These are phyloP conservation scores for Thalassaphorura encarpata DNA, from an alignment of 1,140 invertebrate genomes.

Conservation along the genomic window DNA sequence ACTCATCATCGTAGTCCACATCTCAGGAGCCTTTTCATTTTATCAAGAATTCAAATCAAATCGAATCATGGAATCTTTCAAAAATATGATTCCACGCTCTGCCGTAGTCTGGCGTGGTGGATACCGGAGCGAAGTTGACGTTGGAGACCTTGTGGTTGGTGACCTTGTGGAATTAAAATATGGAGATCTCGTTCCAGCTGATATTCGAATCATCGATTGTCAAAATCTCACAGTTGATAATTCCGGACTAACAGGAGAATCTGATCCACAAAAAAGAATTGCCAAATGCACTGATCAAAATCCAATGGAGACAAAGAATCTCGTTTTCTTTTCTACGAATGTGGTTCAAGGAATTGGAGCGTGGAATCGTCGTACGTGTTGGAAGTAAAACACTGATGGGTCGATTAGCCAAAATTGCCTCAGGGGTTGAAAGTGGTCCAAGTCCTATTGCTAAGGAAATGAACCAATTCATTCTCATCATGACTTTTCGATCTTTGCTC, in stretches of 20 bases:
- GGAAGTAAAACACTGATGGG: conserved; percentile 78
- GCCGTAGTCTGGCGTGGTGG: conserved; percentile 53
- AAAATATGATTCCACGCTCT: conserved; percentile 75
- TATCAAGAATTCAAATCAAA: conserved; percentile 96
- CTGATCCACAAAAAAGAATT: conserved; percentile 30
- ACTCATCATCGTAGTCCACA: conserved; percentile 86
- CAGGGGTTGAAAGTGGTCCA: conserved; percentile 57
- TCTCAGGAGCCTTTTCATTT: conserved; percentile 95
- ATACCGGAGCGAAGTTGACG: conserved; percentile 47
- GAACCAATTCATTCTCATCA: conserved; percentile 68
- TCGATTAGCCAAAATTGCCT: conserved; percentile 66
- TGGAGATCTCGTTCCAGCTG: conserved; percentile 74
- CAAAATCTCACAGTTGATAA: conserved; percentile 34
- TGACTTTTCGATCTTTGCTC: conserved; percentile 63
- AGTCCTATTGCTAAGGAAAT: conserved; percentile 76
- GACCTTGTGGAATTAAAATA: conserved; percentile 62
- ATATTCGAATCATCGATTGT: conserved; percentile 37
- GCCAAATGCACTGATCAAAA: conserved; percentile 15
- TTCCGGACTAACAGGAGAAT: conserved; percentile 30
- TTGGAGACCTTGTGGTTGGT: conserved; percentile 60
- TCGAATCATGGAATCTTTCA: conserved; percentile 94
- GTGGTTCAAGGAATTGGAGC: conserved; percentile 50
- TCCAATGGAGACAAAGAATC: conserved; percentile 36
- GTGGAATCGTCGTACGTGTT: conserved; percentile 66
- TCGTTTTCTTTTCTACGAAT: conserved; percentile 44